A percentile compares a stretch with the other conserved stretches of the same genome.
Evolutionary conservation across 2,888 invertebrate species (phyloP).

Genomic region (Scaptomyza flava): DNA sequence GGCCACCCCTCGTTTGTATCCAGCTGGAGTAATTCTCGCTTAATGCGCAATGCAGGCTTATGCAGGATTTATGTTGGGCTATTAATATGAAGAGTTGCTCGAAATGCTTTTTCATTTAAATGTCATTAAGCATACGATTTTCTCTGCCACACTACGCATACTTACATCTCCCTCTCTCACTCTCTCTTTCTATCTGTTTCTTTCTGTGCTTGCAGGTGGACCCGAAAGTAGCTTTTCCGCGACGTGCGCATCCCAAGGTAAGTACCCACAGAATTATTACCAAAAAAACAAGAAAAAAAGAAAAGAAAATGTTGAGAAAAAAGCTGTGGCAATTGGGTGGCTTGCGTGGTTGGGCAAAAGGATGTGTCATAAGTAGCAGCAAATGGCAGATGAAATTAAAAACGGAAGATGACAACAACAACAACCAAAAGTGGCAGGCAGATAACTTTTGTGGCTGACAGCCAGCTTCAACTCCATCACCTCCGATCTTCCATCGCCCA

Average conservation of each 20-base stretch:
- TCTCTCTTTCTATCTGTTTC: slow-evolving; percentile 9
- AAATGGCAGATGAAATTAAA: slow-evolving; percentile 81
- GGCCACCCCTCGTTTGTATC: not conserved
- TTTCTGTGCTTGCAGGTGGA: slow-evolving; percentile 92
- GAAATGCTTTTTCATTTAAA: slow-evolving; percentile 77
- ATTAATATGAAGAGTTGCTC: slow-evolving; percentile 79
- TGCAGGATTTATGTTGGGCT: slow-evolving; percentile 78
- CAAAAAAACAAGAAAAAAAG: slow-evolving; percentile 6
- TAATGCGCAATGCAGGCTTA: slow-evolving; percentile 80
- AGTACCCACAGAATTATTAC: slow-evolving; percentile 84
- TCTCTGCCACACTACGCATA: slow-evolving; percentile 30
- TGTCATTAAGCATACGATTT: slow-evolving; percentile 77
- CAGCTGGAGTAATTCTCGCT: slow-evolving; percentile 69
- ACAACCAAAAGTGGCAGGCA: slow-evolving; percentile 56
- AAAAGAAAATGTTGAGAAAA: slow-evolving; percentile 18
- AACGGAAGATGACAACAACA: slow-evolving; percentile 71
- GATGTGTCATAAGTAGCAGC: slow-evolving; percentile 80
- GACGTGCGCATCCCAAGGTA: slow-evolving; percentile 99
- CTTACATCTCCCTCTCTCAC: slow-evolving; percentile 6
- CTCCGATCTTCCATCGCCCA: not conserved
- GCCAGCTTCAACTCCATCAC: slow-evolving; percentile 36
- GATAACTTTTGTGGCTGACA: slow-evolving; percentile 77
- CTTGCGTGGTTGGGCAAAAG: slow-evolving; percentile 41
- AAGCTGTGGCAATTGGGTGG: slow-evolving; percentile 15
- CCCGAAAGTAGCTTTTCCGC: slow-evolving; percentile 99